Evolutionary conservation across 2,113 vertebrate genomes (phyloP), one percentile per base, ranked within the genome.

Genomic region (Bufo gargarizans): DNA sequence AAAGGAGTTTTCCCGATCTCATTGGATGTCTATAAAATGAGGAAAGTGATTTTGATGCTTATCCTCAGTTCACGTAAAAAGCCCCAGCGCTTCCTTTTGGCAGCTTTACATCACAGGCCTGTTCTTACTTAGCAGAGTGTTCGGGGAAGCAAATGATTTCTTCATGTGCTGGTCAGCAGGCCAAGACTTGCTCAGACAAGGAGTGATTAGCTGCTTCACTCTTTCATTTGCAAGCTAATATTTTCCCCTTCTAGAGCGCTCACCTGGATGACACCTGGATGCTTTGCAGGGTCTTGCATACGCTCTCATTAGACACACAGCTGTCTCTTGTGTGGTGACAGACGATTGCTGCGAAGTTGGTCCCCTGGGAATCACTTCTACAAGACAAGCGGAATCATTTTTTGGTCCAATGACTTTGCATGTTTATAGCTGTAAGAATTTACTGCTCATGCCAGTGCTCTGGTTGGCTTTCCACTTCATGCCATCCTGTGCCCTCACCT

Each of bases 221-320:
- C 56, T 77, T 56, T 79, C 85, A 86, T 56, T 86, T 22, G 11
- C 20, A 67, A 53, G 59, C 12, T 77, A 86, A 77, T 63, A 45
- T 14, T 13, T 56, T 10, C 16, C n/a, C 22, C 43, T 77, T 16
- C 49, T 17, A 61, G 19, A 47, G 5, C 12, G 58, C 11, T 85
- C 71, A 86, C 72, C 84, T 86, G 84, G 71, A 76, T 61, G 58
- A 77, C 74, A 86, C 72, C 84, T 77, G 84, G 71, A 58, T 58
- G 56, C 33, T 14, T 43, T 71, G 50, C 19, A 6, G 17, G n/a
- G 59, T 78, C 45, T 59, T 50, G 65, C 47, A n/a, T 16, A 45
- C 2, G 12, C 47, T 4, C 22, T 4, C 4, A 33, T 43, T 43
- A 43, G 4, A 6, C 4, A 9, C 65, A 58, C 83, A 85, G 14